Conservation (phyloP, 2,888 invertebrate species). For the Meteorus cinctellus region DNA sequence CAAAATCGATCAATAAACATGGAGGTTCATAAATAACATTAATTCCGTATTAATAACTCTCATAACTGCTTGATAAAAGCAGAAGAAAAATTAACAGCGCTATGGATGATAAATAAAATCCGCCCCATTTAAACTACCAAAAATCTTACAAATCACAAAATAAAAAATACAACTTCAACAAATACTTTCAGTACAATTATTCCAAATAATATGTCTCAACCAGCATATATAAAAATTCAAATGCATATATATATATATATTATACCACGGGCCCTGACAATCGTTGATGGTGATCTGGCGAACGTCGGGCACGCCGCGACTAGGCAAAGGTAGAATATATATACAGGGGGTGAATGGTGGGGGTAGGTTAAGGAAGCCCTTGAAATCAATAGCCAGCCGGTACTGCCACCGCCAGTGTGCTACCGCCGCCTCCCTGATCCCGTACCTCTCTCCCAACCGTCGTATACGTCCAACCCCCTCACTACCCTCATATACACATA, state of each 20-base stretch:
- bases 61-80: too few relatives aligned
- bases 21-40: too few relatives aligned
- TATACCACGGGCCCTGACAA: conserved; percentile 62
- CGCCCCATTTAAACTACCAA: too few relatives aligned
- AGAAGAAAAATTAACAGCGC: too few relatives aligned
- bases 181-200: conserved; percentile 27
- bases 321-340: conserved; percentile 43
- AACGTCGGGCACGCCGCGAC: conserved; percentile 64
- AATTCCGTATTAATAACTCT: too few relatives aligned
- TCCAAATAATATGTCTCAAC: conserved; percentile 37
- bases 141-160: too few relatives aligned
- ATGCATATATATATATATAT: conserved; percentile 37
- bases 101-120: too few relatives aligned
- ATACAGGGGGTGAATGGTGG: conserved; percentile 51
- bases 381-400: conserved; percentile 73
- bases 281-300: conserved; percentile 66
- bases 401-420: conserved; percentile 70
- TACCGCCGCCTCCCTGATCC: conserved; percentile 60
- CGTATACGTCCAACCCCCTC: conserved; percentile 43
- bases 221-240: conserved; percentile 41
- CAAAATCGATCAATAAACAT: too few relatives aligned
- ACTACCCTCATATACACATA: background rate
- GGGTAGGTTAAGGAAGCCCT: conserved; percentile 70
- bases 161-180: background rate
- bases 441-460: conserved; percentile 51